Evolutionary conservation across 2,888 invertebrate species (phyloP).

Genomic region (Drosophila neonasuta): DNA sequence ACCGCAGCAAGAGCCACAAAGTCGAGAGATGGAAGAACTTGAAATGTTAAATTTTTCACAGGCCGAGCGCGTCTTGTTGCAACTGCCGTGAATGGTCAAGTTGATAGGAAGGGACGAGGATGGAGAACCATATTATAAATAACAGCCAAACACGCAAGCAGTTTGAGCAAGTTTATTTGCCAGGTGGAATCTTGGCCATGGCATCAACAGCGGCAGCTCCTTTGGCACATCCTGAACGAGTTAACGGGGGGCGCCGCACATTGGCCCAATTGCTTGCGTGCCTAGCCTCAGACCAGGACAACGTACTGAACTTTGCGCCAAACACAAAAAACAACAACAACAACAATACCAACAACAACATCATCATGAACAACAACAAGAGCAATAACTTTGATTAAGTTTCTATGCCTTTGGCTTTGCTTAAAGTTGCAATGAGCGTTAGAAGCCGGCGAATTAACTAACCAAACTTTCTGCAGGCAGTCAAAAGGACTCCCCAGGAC

Average conservation of each 20-base stretch:
- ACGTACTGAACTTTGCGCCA: constrained; percentile 38
- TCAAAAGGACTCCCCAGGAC: constrained; percentile 31
- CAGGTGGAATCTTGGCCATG: constrained; percentile 45
- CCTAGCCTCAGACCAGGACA: constrained; percentile 27
- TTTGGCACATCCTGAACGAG: constrained; percentile 52
- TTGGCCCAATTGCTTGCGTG: constrained; percentile 55
- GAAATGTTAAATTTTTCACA: constrained; percentile 47
- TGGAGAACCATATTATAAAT: constrained; percentile 62
- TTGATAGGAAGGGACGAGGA: constrained; percentile 45
- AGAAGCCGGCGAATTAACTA: constrained; percentile 67
- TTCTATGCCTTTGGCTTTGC: constrained; percentile 57
- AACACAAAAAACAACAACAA: constrained; percentile 14
- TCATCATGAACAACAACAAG: constrained; percentile 28
- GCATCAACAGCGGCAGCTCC: constrained; percentile 7
- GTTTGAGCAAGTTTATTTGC: constrained; percentile 67
- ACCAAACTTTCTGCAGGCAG: constrained; percentile 45
- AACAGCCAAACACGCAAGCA: constrained; percentile 72
- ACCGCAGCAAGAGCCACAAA: constrained; percentile 51
- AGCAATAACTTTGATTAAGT: constrained; percentile 72
- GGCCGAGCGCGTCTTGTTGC: constrained; percentile 8
- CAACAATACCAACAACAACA: constrained; percentile 18
- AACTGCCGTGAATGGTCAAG: constrained; percentile 54
- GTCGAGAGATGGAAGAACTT: constrained; percentile 41
- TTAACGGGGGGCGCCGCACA: constrained; percentile 46
- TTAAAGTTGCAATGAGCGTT: constrained; percentile 60